Evolutionary conservation across 2,113 vertebrate genomes (phyloP).

Genomic region (Castor canadensis): DNA sequence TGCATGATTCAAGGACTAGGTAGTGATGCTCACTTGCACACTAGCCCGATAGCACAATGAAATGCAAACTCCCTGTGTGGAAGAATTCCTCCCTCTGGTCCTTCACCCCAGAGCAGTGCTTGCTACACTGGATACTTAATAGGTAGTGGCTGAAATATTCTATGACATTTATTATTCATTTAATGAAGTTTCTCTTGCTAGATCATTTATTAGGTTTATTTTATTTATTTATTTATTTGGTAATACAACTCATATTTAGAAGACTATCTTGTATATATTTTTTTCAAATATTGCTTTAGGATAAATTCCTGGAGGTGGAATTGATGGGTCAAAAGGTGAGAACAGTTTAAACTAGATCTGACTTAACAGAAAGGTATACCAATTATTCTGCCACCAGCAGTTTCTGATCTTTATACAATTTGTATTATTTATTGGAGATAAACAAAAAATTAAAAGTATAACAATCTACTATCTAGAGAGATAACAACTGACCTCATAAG

Average conservation of each 20-base stretch:
- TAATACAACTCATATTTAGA: neutral
- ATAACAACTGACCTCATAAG: neutral
- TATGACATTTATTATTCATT: neutral
- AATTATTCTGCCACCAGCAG: neutral
- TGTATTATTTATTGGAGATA: neutral
- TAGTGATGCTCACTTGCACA: neutral
- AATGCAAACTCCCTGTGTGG: neutral
- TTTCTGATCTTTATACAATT: neutral
- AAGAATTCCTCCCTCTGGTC: neutral
- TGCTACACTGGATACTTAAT: neutral
- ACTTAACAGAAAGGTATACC: neutral
- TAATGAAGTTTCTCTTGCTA: neutral
- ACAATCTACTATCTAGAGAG: neutral
- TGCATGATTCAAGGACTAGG: neutral
- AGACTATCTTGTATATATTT: neutral
- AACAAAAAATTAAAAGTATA: neutral
- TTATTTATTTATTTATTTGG: neutral
- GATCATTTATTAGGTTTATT: neutral
- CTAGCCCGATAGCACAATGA: neutral
- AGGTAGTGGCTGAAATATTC: neutral
- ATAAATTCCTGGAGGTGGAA: neutral
- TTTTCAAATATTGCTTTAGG: neutral
- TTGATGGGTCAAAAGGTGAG: neutral
- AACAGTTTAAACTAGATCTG: neutral
- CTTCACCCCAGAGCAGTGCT: too few species aligned